Percentiles rank a stretch among this genome's conserved stretches.
Evolutionary conservation across 2,797 vertebrate species (phyloP).

Genomic region (Cetoscarus ocellatus): DNA sequence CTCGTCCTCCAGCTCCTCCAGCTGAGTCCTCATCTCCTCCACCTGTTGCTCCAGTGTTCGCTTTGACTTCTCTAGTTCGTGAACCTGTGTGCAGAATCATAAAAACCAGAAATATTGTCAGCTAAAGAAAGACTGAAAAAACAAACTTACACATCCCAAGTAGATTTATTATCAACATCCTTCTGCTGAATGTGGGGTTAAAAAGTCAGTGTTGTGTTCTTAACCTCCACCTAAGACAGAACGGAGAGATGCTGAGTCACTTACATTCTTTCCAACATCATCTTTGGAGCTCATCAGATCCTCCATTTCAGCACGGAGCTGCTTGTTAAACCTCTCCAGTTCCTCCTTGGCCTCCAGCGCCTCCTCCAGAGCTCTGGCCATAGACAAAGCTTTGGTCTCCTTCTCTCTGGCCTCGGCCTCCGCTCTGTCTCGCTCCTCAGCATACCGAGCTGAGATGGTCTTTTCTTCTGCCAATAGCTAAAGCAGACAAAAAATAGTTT

Average conservation of each 20-base stretch:
- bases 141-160: too few relatives aligned
- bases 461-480: constrained; percentile 98
- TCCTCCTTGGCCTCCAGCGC: constrained; percentile 95
- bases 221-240: too few relatives aligned
- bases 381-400: constrained; percentile 94
- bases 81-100: constrained; percentile 85
- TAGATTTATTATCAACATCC: too few relatives aligned
- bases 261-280: constrained; percentile 97
- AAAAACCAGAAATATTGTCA: neutral
- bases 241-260: constrained; percentile 64
- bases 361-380: constrained; percentile 95
- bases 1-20: constrained; percentile 98
- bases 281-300: constrained; percentile 99
- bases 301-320: constrained; percentile 96
- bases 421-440: constrained; percentile 95
- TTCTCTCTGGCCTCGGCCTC: constrained; percentile 98
- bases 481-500: neutral
- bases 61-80: constrained; percentile 97
- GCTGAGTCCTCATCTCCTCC: constrained; percentile 97
- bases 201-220: too few relatives aligned
- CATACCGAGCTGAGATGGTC: constrained; percentile 93
- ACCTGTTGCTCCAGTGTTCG: constrained; percentile 96
- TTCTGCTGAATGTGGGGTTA: neutral
- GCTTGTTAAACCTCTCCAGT: constrained; percentile 94
- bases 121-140: neutral